Evolutionary conservation across 1,140 invertebrate genomes (phyloP), one percentile per base, ranked within the genome.

Genomic region (Archivesica marissinica): DNA sequence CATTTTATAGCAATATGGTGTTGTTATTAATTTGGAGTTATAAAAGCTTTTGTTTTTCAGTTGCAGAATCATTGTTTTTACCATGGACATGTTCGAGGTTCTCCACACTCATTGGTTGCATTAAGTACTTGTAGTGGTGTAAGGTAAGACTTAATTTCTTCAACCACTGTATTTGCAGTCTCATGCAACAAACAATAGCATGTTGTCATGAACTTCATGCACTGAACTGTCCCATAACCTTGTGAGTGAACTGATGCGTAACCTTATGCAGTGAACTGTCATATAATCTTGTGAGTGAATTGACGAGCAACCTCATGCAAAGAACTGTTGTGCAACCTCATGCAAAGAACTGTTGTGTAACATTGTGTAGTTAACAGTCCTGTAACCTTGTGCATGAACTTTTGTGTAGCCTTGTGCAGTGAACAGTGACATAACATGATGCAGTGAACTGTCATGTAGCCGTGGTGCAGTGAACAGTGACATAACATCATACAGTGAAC

Each of bases 121-220:
- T 87, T 98, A 20, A 98, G 97, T 59, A 98, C 97, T 11, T 98
- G 98, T 91, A 94, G 95, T 89, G 96, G 96, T 30, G 93, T 98
- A 54, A 96, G 94, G 95, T 95, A 90, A 90, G 88, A 30, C 38
- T 28, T 75, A 41, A 33, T 2, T 75, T 47, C 44, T 47, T 47
- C 20, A 47, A 20, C 44, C 20, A 47, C 44, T 11, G 44, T 47
- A n/a, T n/a, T n/a, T n/a, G n/a, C n/a, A n/a, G n/a, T n/a, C n/a
- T n/a, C n/a, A n/a, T n/a, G n/a, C n/a, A n/a, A n/a, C n/a, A n/a
- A n/a, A n/a, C n/a, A n/a, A n/a, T n/a, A n/a, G n/a, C n/a, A n/a
- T n/a, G n/a, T n/a, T n/a, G n/a, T n/a, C 44, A 47, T 9, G 44
- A 20, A 9, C 44, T 11, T 9, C 20, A 47, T 47, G 9, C 44